A percentile compares a stretch with the other conserved stretches of the same genome.
These are phyloP conservation scores for Drosophila saltans DNA, from an alignment of 1,140 invertebrate species.

Conservation along the genomic window DNA sequence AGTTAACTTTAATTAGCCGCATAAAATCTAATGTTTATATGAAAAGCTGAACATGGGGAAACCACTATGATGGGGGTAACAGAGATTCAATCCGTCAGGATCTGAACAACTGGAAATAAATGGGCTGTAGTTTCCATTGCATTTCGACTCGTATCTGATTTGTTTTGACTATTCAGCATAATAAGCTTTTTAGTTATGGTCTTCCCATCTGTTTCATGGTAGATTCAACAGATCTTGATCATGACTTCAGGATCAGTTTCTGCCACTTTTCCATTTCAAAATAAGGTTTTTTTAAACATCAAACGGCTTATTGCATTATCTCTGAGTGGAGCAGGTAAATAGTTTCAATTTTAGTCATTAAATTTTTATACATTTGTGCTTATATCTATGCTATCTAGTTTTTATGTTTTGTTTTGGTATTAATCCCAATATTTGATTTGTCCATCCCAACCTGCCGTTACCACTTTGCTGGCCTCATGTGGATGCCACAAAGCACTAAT, in stretches of 20 bases:
- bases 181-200: no score
- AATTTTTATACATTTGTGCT: conserved; percentile 50
- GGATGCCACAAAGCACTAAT: conserved; percentile 98
- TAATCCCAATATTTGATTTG: conserved; percentile 99
- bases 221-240: no score
- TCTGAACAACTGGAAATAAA: no score
- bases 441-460: conserved; percentile 99
- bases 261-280: no score
- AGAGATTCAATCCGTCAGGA: no score
- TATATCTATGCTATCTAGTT: conserved; percentile 33
- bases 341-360: conserved; percentile 42
- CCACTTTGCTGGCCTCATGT: conserved; percentile 98
- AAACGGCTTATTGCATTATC: background rate
- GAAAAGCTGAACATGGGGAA: background rate
- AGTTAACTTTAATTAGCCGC: background rate
- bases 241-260: no score
- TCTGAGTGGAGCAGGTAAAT: background rate
- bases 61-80: background rate
- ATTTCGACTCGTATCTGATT: no score
- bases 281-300: no score
- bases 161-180: no score
- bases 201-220: no score
- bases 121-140: no score
- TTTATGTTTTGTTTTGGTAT: conserved; percentile 39
- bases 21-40: no score